Evolutionary conservation across 2,797 vertebrate species (phyloP).

Genomic region (Clarias laeviceps): DNA sequence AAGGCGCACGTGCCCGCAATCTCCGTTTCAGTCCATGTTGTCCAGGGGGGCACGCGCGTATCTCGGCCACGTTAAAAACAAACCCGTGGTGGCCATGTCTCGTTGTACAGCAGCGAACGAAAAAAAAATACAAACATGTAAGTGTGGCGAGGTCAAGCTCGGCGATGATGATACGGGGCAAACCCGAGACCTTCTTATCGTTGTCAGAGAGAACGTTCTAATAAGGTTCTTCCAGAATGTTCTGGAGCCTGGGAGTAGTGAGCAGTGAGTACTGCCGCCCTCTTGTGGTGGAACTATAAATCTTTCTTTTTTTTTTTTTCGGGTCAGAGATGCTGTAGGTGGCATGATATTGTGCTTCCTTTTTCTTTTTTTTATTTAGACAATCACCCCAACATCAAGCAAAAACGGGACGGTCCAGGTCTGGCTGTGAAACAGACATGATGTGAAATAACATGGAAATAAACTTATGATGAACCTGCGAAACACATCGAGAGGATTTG

Average conservation of each 20-base stretch:
- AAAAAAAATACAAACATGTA: slow-evolving; percentile 38
- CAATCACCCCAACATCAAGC: background rate
- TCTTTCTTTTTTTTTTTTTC: background rate
- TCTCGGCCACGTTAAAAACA: slow-evolving; percentile 34
- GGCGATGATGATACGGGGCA: slow-evolving; percentile 28
- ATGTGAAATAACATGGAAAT: background rate
- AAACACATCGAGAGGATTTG: background rate
- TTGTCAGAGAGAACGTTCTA: background rate
- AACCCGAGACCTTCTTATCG: background rate
- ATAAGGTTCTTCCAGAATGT: background rate
- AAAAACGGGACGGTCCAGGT: background rate
- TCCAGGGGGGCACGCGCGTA: slow-evolving; percentile 26
- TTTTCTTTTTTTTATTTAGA: background rate
- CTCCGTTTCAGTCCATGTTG: slow-evolving; percentile 22
- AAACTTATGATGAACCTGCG: background rate
- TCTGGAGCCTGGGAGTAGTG: slow-evolving; percentile 7
- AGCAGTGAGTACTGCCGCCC: slow-evolving; percentile 27
- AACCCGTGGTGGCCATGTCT: slow-evolving; percentile 36
- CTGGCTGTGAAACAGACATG: background rate
- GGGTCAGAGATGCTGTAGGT: background rate
- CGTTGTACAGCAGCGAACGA: slow-evolving; percentile 37
- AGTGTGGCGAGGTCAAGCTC: slow-evolving; percentile 55
- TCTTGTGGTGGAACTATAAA: slow-evolving; percentile 38
- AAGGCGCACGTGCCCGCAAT: slow-evolving; percentile 39
- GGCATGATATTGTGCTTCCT: slow-evolving; percentile 26